phyloP scores from a whole-genome alignment of 2,888 invertebrate genomes.

The Drosophila mulleri region DNA sequence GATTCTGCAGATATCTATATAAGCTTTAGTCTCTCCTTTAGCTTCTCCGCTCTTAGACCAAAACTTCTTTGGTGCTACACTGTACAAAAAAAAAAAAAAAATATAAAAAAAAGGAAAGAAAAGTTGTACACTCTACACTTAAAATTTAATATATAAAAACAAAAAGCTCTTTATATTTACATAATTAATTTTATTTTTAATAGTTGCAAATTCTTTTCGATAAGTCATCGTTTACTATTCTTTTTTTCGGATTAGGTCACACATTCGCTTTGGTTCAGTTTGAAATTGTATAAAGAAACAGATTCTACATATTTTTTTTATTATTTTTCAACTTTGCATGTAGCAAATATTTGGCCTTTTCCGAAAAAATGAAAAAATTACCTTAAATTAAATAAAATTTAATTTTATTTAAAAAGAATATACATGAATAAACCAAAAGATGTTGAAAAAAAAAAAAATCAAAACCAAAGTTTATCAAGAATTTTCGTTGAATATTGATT shows the following conservation, averaged over 20 bases:
- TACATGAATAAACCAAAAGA: slow-evolving; percentile 68
- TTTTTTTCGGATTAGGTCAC: slow-evolving; percentile 18
- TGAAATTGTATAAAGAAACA: slow-evolving; percentile 9
- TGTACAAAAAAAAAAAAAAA: slow-evolving; percentile 22
- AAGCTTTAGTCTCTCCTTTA: slow-evolving; percentile 37
- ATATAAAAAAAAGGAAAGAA: slow-evolving; percentile 8
- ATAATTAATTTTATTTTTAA: slow-evolving; percentile 70
- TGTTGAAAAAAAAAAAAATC: slow-evolving; percentile 34
- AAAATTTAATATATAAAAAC: slow-evolving; percentile 41
- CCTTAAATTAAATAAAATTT: slow-evolving; percentile 71
- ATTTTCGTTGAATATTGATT: slow-evolving; percentile 49
- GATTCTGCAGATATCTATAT: slow-evolving; percentile 47
- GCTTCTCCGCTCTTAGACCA: slow-evolving; percentile 15
- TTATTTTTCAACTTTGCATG: slow-evolving; percentile 26
- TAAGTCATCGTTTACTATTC: slow-evolving; percentile 27
- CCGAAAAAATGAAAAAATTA: slow-evolving; percentile 17
- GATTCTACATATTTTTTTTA: slow-evolving; percentile 26
- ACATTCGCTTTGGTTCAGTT: slow-evolving; percentile 30
- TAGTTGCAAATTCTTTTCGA: slow-evolving; percentile 68
- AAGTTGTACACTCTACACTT: slow-evolving; percentile 36
- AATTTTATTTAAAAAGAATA: slow-evolving; percentile 68
- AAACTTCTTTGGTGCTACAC: slow-evolving; percentile 27
- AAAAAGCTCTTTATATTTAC: slow-evolving; percentile 36
- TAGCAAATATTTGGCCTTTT: slow-evolving; percentile 44
- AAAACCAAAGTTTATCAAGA: slow-evolving; percentile 4